Conservation (phyloP, 64 coral and sea anemone genomes). For the Cladopsammia gracilis region DNA sequence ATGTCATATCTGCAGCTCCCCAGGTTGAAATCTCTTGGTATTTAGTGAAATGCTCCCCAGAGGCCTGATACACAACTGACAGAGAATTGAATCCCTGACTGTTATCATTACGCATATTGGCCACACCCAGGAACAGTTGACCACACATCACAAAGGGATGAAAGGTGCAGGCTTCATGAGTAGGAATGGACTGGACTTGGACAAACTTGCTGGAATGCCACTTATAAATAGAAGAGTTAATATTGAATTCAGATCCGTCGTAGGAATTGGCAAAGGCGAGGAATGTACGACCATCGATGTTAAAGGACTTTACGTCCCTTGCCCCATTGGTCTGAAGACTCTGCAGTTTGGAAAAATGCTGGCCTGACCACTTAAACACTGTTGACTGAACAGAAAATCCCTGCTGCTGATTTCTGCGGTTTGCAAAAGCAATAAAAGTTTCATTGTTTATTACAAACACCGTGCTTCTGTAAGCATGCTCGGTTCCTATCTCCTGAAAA, state of each 20-base stretch:
- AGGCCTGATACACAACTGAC: not conserved
- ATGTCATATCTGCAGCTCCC: not conserved
- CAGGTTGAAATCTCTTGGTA: not conserved
- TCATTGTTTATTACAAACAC: not conserved
- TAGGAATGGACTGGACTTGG: not conserved
- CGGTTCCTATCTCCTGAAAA: not conserved
- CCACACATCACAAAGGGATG: not conserved
- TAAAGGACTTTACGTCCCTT: not conserved
- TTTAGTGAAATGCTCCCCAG: not conserved
- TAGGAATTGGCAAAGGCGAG: not conserved
- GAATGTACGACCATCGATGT: too few relatives aligned
- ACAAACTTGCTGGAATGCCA: not conserved
- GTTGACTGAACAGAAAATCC: too few relatives aligned
- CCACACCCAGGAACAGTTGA: not conserved
- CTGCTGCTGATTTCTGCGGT: too few relatives aligned
- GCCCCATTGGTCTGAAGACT: not conserved
- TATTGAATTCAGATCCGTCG: not conserved
- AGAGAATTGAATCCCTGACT: too few relatives aligned
- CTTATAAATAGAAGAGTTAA: not conserved
- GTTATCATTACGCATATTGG: too few relatives aligned
- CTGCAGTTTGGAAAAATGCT: too few relatives aligned
- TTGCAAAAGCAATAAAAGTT: slow-evolving; percentile 6
- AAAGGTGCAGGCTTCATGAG: not conserved
- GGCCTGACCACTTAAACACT: too few relatives aligned
- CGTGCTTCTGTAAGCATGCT: not conserved